Evolutionary conservation across 1,140 invertebrate species (phyloP), one percentile per base, ranked within the genome.

Genomic region (Copidosoma floridanum): DNA sequence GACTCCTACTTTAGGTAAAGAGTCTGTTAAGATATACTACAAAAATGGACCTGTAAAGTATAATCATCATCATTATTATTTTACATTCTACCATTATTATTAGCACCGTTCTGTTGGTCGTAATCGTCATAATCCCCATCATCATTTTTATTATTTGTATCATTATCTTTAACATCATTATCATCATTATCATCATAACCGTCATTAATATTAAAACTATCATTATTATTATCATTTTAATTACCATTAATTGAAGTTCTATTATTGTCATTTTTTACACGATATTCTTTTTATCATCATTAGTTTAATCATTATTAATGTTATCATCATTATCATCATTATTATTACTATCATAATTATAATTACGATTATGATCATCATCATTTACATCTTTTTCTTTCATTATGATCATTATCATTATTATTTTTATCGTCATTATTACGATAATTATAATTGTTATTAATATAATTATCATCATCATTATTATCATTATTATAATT

Each of bases 191-290:
- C 32, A 35, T 12, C 12, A 35, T 35, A 6, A 35, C 32, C 12
- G 12, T 35, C 32, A 35, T 12, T 35, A 35, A 7, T 12, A 35
- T 35, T 35, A 35, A 7, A 6, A 35, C 12, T 35, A 35, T 35
- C 32, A 35, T 67, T 59, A 2, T 71, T 66, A 6, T 69, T 63
- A 14, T 70, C 66, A 3, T 71, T 54, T 20, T 68, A 52, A 21
- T 61, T 61, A 1, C 65, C 32, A 14, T 65, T 68, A n/a, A 48
- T 53, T 18, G 60, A 59, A 1, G 65, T 27, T 11, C 65, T 68
- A n/a, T 52, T 55, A 3, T 66, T 57, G 32, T 41, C 59, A 21
- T 62, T 68, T 0, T 66, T 27, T 11, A 64, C 67, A n/a, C 57
- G 3, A 65, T 57, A 38, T 41, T 56, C 16, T 62, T 68, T 27